Base-by-base conservation (phyloP, 1,140 invertebrate genomes). In the Nautilus pompilius region DNA sequence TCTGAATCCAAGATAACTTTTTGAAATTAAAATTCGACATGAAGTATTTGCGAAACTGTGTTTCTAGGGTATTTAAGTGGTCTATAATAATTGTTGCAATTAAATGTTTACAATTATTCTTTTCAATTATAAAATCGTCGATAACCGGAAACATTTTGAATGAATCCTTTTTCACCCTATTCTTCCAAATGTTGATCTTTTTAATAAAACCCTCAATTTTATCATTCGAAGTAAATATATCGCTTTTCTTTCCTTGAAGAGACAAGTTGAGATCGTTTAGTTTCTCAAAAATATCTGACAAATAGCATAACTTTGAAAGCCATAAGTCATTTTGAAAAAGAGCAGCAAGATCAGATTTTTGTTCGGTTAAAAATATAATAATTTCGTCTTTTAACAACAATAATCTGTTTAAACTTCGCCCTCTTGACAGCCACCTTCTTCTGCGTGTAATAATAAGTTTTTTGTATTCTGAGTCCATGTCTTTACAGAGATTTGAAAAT, bases 151-250 rank as follows among this genome's bases (percentile, higher is more conserved):
- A 49, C 48, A 49, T 49, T 49, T 49, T 24, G 48, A 49, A 49
- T 20, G 20, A 49, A 49, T 20, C 48, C 8, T 49, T 49, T 20
- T 49, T 24, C 8, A 15, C 48, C 48, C 48, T 49, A 20, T 20
- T 49, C 20, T 49, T 49, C 48, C 48, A 49, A 49, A 49, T 49
- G 48, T 49, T 49, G 20, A 49, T 49, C 48, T 49, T 49, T 49
- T 49, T 49, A 49, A 49, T 49, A 49, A 49, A 49, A 49, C 48
- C n/a, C 20, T 49, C 48, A 1, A 49, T 49, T 49, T 49, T 49
- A 49, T 49, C 48, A 49, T 49, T 49, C 8, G 48, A 49, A 49
- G 48, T 49, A 49, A 49, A 49, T 49, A 49, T 49, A 49, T 49
- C 20, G 20, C 20, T 15, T 15, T 49, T 49, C 20, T 20, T 20